A percentile compares a stretch with the other conserved stretches of the same genome.
Conservation (phyloP, 2,888 invertebrate species). For the Ochlodes sylvanus region DNA sequence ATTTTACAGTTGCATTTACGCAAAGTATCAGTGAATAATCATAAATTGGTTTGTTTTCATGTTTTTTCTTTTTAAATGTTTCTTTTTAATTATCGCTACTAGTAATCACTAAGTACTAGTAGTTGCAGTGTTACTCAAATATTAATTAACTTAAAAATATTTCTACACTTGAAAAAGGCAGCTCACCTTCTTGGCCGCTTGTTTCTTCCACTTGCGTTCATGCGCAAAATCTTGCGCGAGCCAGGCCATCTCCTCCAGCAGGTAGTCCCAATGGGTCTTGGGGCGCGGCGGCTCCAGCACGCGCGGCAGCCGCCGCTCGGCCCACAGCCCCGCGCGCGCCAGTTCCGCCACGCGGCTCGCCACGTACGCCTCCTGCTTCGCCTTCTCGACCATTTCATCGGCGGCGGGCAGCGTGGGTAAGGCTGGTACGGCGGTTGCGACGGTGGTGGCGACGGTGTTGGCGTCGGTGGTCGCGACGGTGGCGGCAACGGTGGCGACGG, state of each 20-base stretch:
- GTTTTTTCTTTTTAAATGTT: no score
- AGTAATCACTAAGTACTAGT: no score
- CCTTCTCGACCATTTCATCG: conserved; percentile 75
- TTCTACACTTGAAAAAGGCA: no score
- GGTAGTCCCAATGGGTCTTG: conserved; percentile 99
- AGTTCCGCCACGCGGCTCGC: conserved; percentile 96
- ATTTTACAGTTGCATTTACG: no score
- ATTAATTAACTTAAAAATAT: no score
- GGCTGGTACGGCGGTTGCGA: conserved; percentile 52
- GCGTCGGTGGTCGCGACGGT: conserved; percentile 88
- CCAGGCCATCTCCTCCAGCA: conserved; percentile 99
- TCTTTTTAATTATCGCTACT: no score
- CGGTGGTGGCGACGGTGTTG: conserved; percentile 85
- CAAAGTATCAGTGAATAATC: no score
- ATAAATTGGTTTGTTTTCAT: no score
- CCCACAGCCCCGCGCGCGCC: conserved; percentile 97
- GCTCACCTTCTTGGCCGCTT: conserved; percentile 93
- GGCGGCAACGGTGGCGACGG: conserved; percentile 89
- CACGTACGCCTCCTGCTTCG: conserved; percentile 94
- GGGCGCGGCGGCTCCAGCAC: conserved; percentile 94
- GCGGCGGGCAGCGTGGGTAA: conserved; percentile 79
- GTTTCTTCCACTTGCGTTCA: conserved; percentile 99
- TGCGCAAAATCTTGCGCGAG: conserved; percentile 98
- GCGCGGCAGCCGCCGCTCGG: conserved; percentile 95
- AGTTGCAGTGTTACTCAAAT: no score